These are phyloP conservation scores for Champsocephalus gunnari DNA, from an alignment of 2,797 vertebrate genomes.

Conservation along the genomic window DNA sequence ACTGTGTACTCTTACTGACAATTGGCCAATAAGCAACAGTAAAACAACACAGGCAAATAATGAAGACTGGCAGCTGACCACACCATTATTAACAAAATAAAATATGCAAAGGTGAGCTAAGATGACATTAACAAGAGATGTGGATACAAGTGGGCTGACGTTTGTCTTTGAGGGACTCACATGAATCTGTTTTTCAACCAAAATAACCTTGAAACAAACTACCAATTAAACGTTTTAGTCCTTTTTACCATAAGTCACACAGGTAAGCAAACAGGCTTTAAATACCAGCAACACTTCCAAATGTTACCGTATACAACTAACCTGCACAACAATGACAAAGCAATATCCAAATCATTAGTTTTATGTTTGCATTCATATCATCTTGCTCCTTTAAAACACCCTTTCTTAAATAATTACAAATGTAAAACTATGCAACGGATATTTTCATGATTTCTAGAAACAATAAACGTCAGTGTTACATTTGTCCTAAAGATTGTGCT, in stretches of 20 bases:
- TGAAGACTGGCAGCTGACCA: too few species aligned
- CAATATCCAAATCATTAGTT: not conserved
- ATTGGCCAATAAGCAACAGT: not conserved
- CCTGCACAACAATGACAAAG: not conserved
- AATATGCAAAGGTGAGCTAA: not conserved
- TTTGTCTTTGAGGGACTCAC: not conserved
- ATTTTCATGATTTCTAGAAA: not conserved
- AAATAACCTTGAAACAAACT: not conserved
- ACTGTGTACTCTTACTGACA: not conserved
- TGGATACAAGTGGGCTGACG: not conserved
- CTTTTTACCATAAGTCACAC: not conserved
- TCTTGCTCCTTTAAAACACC: not conserved
- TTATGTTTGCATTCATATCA: not conserved
- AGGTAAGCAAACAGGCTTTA: not conserved
- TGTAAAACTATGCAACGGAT: not conserved
- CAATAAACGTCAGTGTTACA: not conserved
- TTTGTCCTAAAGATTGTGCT: not conserved
- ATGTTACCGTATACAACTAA: not conserved
- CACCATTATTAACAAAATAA: too few species aligned
- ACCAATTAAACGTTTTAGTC: not conserved
- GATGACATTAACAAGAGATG: too few species aligned
- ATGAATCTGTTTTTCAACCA: not conserved
- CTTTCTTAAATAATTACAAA: not conserved
- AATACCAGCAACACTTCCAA: not conserved
- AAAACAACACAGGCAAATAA: not conserved